Base-by-base conservation (phyloP, 2,888 invertebrate species). In the Scotopteryx bipunctaria region DNA sequence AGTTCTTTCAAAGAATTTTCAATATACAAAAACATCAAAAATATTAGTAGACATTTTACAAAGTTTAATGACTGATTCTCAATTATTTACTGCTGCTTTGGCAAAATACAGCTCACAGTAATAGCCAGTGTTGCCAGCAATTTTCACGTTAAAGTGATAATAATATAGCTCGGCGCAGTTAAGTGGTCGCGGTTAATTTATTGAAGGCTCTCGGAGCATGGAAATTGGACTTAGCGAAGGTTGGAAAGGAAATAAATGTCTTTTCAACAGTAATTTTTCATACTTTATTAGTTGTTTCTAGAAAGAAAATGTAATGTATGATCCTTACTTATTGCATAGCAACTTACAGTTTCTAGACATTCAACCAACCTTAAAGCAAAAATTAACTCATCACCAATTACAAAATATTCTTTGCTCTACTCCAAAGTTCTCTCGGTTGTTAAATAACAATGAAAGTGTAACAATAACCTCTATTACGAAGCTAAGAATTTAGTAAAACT, bases 71-170 rank as follows among this genome's bases (percentile, higher is more conserved):
- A 29, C 43, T 19, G 14, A 23, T 38, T 38, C 32, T 3, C 8
- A 27, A 15, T 21, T 9, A 5, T 25, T 8, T 9, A 31, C 27
- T 14, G 21, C 31, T 5, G 32, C 17, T 48, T 33, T 21, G 23
- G 47, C 17, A 48, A 35, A 37, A 54, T 23, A 48, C 48, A 35
- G 48, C 29, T 38, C 38, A 42, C 48, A 48, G 37, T 60, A 57
- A 63, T 60, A 42, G 43, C 48, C 21, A 48, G 48, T 52, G 52
- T 46, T 58, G 54, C 58, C 37, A 45, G 57, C 55, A 56, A 57
- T 60, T 57, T 63, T 55, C 56, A 50, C 56, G 48, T 57, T 63
- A 58, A 62, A 48, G 55, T 55, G 50, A 53, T 60, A 58, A 60
- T 58, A 53, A 60, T 47, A 54, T 21, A 52, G 52, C 38, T 50